Base-by-base conservation (phyloP, 2,113 vertebrate species). In the Eulemur macaco region DNA sequence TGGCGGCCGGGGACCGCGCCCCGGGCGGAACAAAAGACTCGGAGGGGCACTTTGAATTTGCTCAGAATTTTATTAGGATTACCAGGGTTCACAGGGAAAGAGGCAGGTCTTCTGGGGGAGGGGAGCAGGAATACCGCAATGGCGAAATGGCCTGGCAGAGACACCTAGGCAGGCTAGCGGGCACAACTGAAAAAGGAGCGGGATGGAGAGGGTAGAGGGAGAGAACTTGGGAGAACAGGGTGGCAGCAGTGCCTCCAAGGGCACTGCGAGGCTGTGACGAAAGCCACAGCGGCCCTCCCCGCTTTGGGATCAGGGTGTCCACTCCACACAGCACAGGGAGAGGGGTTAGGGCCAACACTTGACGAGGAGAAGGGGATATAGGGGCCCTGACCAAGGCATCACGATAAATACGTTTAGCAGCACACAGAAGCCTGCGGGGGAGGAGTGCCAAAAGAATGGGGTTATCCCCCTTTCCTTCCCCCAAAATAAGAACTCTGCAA, bases 371-470 rank as follows among this genome's bases (percentile, higher is more conserved):
- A 69, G 47, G 83, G 78, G 71, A 86, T n/a, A 94, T 64, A 92
- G 88, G 82, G 47, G 88, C 91, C 91, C 91, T 97, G 89, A 94
- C 86, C 93, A 97, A 98, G 96, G 97, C 97, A 98, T 96, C 96
- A 98, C 97, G 91, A 97, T 96, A 97, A 97, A 96, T 95, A 98
- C 87, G 0, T 82, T 89, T 95, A 96, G 97, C 97, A 97, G 96
- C 95, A 97, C 97, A 97, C 93, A 97, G 93, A 97, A 98, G 95
- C 97, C 94, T 95, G 97, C 21, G 17, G 95, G 66, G 82, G 69
- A 81, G 58, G 95, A 90, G 84, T 64, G 78, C 56, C 60, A 83
- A 86, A 95, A 60, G 45, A 86, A 85, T 95, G 63, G 89, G 83
- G 58, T 21, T 37, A 45, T 14, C 5, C 81, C 84, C 86, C 82